Base-by-base conservation (phyloP, 2,113 vertebrate species). In the Phocoena phocoena region DNA sequence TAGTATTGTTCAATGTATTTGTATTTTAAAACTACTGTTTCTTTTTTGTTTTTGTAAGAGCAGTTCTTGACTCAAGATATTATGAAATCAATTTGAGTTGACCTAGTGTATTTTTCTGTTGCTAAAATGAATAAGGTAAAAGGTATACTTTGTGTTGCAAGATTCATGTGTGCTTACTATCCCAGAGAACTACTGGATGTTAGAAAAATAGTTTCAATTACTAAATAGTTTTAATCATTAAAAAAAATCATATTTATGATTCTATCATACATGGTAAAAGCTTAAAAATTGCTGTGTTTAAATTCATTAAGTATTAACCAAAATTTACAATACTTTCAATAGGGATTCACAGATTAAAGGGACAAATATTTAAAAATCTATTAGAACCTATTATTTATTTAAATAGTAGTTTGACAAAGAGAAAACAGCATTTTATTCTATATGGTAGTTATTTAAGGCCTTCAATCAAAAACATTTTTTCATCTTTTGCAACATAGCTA, bases 381-480 rank as follows among this genome's bases (percentile, higher is more conserved):
- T 77, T 17, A 74, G 44, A 83, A 33, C 3, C 58, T 83, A 55
- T 15, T 65, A 8, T 36, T 91, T 76, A 76, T 74, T 77, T 95
- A 93, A 81, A 55, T 90, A 44, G 9, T 36, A 65, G 60, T 84
- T 88, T 96, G 55, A n/a, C 18, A 67, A 50, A 87, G 53, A 4
- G 11, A 81, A 47, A 23, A 63, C 11, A 79, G 8, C 60, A 80
- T 87, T 95, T 85, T 96, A 73, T 93, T 95, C 58, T 50, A 93
- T 58, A 58, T 28, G 17, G 25, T 53, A 63, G 71, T 38, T 97
- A 41, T n/a, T 62, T 86, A 90, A 67, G n/a, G 8, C 73, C 26
- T 97, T 85, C 81, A 55, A 36, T 91, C 6, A 89, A 55, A 88
- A 97, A 71, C 7, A 36, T 31, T 38, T 89, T 81, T n/a, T 88